A percentile compares a stretch with the other conserved stretches of the same genome.
Conservation (phyloP, 2,113 vertebrate species). For the Pteronura brasiliensis region DNA sequence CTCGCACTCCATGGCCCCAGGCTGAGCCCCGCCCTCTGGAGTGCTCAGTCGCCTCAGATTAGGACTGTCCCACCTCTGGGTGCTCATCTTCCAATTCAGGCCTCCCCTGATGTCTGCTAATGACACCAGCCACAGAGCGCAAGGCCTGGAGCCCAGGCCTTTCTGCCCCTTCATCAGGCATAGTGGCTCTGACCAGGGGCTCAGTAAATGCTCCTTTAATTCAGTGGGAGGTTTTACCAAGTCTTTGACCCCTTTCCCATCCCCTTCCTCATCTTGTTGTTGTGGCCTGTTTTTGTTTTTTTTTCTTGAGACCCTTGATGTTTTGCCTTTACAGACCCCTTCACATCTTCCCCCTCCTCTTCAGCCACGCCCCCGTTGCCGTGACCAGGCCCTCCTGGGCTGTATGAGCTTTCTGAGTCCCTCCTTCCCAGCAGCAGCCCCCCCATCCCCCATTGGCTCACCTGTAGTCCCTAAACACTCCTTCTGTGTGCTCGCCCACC, state of each 20-base stretch:
- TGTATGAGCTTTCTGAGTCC: background rate
- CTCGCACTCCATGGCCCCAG: background rate
- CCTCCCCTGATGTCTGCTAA: background rate
- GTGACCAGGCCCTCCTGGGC: background rate
- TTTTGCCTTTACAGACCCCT: background rate
- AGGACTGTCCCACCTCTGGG: background rate
- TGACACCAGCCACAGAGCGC: background rate
- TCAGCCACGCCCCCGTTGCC: accelerated
- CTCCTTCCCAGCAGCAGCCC: background rate
- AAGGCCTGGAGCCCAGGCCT: accelerated
- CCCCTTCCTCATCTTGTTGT: background rate
- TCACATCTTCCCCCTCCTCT: accelerated
- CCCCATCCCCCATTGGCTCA: background rate
- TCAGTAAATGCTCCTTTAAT: background rate
- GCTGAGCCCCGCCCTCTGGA: background rate
- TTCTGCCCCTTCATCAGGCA: background rate
- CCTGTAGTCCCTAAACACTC: background rate
- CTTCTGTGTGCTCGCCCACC: background rate
- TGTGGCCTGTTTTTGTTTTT: background rate
- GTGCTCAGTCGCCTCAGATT: background rate
- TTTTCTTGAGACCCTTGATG: background rate
- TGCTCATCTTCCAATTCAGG: too few species aligned
- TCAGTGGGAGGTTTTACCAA: background rate
- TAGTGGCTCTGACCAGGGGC: background rate
- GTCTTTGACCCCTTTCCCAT: background rate